Evolutionary conservation across 1,140 invertebrate genomes (phyloP).

Genomic region (Brachionus asplanchnoidis): DNA sequence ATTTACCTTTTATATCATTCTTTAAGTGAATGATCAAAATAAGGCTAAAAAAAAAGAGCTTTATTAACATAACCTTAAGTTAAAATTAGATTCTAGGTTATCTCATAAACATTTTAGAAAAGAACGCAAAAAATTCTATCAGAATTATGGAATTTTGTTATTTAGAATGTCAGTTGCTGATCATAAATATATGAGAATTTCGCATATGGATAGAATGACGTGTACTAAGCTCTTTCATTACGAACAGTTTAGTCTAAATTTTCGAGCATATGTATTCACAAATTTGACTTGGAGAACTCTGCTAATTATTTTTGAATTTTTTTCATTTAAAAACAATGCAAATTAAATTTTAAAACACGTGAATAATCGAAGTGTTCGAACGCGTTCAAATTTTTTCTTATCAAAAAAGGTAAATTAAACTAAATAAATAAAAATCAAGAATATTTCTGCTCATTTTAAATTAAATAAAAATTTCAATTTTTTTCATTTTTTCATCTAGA

Average conservation of each 20-base stretch:
- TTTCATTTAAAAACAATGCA: not conserved
- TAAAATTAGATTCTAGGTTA: not conserved
- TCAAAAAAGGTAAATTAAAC: not conserved
- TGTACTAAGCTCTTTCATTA: not conserved
- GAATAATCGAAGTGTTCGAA: constrained; percentile 1
- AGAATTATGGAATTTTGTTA: not conserved
- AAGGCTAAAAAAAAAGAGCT: not conserved
- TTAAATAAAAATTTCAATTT: not conserved
- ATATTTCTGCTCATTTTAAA: not conserved
- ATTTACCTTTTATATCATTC: not conserved
- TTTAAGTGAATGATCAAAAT: not conserved
- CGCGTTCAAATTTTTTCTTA: not conserved
- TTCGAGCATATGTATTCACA: not conserved
- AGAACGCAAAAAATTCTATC: not conserved
- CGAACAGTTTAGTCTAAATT: not conserved
- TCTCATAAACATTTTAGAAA: not conserved
- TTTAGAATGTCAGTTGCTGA: not conserved
- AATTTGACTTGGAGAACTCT: not conserved
- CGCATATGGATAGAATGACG: not conserved
- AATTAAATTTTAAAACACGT: not conserved
- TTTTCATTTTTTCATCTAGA: not conserved
- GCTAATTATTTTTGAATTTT: not conserved
- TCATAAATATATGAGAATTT: not conserved
- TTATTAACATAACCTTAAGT: not conserved
- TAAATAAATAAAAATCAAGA: not conserved